phyloP scores from a whole-genome alignment of 2,888 invertebrate species.

The Acrobasis suavella region DNA sequence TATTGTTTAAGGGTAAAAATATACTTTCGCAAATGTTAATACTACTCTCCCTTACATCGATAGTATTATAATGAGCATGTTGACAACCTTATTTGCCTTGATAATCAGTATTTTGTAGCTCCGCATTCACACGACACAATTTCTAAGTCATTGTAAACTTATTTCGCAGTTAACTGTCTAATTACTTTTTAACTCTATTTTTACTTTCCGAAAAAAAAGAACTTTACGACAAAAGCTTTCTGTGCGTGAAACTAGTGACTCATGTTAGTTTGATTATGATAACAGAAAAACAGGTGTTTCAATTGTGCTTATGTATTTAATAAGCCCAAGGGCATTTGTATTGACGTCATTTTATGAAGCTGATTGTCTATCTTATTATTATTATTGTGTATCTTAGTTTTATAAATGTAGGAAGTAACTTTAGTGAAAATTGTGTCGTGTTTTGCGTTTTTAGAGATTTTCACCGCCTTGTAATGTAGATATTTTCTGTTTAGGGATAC shows the following conservation, averaged over 20 bases:
- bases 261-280: too few relatives aligned
- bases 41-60: slow-evolving; percentile 27
- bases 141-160: neutral
- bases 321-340: too few relatives aligned
- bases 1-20: slow-evolving; percentile 35
- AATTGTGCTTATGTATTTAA: too few relatives aligned
- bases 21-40: slow-evolving; percentile 36
- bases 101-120: slow-evolving; percentile 2
- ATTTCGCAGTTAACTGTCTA: neutral
- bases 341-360: too few relatives aligned
- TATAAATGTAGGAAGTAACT: too few relatives aligned
- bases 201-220: too few relatives aligned
- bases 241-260: too few relatives aligned
- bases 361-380: too few relatives aligned
- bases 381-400: too few relatives aligned
- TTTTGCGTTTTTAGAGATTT: slow-evolving; percentile 37
- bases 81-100: slow-evolving; percentile 29
- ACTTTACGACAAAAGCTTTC: too few relatives aligned
- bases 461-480: slow-evolving; percentile 36
- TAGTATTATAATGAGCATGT: slow-evolving; percentile 31
- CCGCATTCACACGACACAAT: slow-evolving; percentile 12
- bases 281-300: too few relatives aligned
- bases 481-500: slow-evolving; percentile 55
- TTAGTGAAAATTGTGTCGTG: slow-evolving; percentile 9
- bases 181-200: too few relatives aligned